Evolutionary conservation across 1,140 invertebrate genomes (phyloP), one percentile per base, ranked within the genome.

Genomic region (Monomorium pharaonis): DNA sequence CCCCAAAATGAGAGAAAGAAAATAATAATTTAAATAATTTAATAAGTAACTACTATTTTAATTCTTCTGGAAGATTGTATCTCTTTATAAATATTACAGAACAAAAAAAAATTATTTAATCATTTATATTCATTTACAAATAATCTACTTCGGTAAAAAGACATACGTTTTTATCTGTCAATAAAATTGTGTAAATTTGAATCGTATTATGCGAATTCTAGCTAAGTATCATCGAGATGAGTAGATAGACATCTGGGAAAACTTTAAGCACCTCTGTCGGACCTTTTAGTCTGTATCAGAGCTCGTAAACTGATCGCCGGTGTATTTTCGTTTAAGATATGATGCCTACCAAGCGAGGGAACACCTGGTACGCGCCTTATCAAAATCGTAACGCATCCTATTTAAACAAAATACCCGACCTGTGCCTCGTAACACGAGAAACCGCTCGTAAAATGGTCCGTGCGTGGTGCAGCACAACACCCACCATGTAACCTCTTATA

Each of bases 351-450:
- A 44, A 84, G n/a, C 51, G 7, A 27, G 33, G 70, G 60, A n/a
- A 83, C 88, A 89, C 49, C 77, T 81, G 58, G 78, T 84, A 56
- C 70, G 27, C 6, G 44, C 44, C 65, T 89, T 89, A 89, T 89
- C 88, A 49, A 89, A 24, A 86, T 42, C 77, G 56, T 60, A 75
- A 76, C 78, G n/a, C 84, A 70, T 49, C 62, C 67, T 75, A 89
- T 89, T 89, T 89, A 87, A 89, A 89, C 88, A 89, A 89, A 89
- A 89, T 89, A 86, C 27, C 83, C 21, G 65, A 37, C 56, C n/a
- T n/a, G n/a, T 67, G 54, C 21, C 42, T 60, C 12, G 60, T 86
- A 67, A 78, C 69, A 86, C 78, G 85, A 49, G 67, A 30, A 74
- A 74, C 51, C 44, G 54, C 65, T 89, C 88, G 78, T 89, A 89